Percentiles rank a stretch among this genome's conserved stretches.
phyloP scores from a whole-genome alignment of 2,797 vertebrate species.

The Aeoliscus strigatus region DNA sequence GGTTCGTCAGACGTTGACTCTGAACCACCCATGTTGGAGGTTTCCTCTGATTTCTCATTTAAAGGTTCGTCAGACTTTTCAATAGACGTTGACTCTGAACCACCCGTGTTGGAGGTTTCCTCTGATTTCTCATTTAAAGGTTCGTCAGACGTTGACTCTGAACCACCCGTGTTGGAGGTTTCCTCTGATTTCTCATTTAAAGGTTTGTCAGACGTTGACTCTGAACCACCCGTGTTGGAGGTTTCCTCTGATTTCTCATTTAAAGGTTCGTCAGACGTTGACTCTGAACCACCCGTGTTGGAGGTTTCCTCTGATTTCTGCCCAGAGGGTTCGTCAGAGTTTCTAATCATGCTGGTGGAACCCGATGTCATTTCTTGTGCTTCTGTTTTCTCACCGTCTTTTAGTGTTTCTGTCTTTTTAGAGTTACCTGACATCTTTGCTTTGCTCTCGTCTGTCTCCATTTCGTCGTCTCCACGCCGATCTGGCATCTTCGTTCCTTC shows the following conservation, averaged over 20 bases:
- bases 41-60: slow-evolving; percentile 7
- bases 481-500: slow-evolving; percentile 1
- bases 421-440: slow-evolving; percentile 15
- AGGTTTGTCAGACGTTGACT: slow-evolving; percentile 9
- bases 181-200: slow-evolving; percentile 25
- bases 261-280: slow-evolving; percentile 8
- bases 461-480: slow-evolving; percentile 3
- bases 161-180: not conserved
- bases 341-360: slow-evolving; percentile 21
- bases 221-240: not conserved
- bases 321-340: too few relatives aligned
- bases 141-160: not conserved
- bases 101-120: slow-evolving; percentile 9
- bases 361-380: not conserved
- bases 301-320: slow-evolving; percentile 1
- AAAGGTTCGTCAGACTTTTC: too few relatives aligned
- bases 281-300: slow-evolving; percentile 1
- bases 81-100: not conserved
- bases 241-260: slow-evolving; percentile 22
- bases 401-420: slow-evolving; percentile 13
- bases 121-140: slow-evolving; percentile 1
- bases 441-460: not conserved
- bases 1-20: too few relatives aligned
- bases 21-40: not conserved
- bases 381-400: slow-evolving; percentile 10